Conservation (phyloP, 2,888 invertebrate genomes). For the Plagodis dolabraria region DNA sequence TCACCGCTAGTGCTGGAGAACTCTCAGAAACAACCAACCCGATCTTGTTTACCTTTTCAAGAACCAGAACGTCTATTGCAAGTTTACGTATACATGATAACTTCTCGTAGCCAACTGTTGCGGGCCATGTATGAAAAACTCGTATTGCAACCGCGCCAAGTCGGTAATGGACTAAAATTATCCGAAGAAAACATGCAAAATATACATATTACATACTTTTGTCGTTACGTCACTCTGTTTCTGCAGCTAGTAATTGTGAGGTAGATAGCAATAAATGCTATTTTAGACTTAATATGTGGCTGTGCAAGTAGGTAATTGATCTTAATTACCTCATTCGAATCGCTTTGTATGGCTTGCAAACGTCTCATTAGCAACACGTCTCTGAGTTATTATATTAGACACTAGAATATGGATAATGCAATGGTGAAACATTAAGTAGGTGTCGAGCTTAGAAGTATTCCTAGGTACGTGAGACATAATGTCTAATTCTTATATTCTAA, state of each 20-base stretch:
- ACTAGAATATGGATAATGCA: no score
- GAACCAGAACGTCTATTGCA: slow-evolving; percentile 22
- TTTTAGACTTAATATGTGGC: slow-evolving; percentile 29
- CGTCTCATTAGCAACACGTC: slow-evolving; percentile 22
- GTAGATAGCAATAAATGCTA: slow-evolving; percentile 27
- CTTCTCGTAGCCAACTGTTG: slow-evolving; percentile 21
- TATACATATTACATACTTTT: slow-evolving; percentile 14
- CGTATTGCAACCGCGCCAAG: slow-evolving; percentile 2
- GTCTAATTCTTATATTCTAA: no score
- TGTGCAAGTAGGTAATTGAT: slow-evolving; percentile 31
- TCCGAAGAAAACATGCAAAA: slow-evolving; percentile 23
- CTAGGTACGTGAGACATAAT: no score
- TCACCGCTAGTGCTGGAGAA: slow-evolving; percentile 9
- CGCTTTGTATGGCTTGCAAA: slow-evolving; percentile 20
- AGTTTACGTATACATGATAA: slow-evolving; percentile 10
- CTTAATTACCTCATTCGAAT: slow-evolving; percentile 32
- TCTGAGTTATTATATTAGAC: slow-evolving; percentile 9
- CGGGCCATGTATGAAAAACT: slow-evolving; percentile 16
- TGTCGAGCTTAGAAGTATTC: no score
- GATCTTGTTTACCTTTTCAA: slow-evolving; percentile 38
- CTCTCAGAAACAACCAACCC: slow-evolving; percentile 30
- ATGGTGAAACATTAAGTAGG: no score
- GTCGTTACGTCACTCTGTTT: slow-evolving; percentile 22
- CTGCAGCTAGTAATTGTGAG: slow-evolving; percentile 22
- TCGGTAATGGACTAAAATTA: slow-evolving; percentile 20